These are phyloP conservation scores for Paedocypris micromegethes DNA, from an alignment of 2,797 vertebrate species.

Conservation along the genomic window DNA sequence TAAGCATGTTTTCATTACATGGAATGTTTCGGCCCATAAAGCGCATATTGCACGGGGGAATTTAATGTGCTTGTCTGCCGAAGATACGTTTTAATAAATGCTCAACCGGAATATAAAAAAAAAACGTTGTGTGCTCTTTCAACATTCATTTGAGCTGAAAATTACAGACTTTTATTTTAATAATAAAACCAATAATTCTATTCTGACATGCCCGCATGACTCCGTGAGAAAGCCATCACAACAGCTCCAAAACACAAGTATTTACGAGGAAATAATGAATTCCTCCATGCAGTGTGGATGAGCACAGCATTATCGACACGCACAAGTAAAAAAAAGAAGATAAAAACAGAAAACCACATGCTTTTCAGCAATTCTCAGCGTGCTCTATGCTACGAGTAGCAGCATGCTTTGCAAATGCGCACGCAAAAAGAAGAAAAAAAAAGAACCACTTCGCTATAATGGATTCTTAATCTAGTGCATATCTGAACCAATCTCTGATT, in stretches of 20 bases:
- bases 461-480: slow-evolving; percentile 14
- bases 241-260: background rate
- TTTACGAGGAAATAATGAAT: background rate
- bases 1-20: slow-evolving; percentile 28
- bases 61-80: slow-evolving; percentile 5
- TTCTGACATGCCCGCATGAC: background rate
- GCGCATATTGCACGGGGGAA: slow-evolving; percentile 17
- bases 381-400: slow-evolving; percentile 5
- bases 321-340: slow-evolving; percentile 2
- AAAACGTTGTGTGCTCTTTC: slow-evolving; percentile 6
- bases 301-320: slow-evolving; percentile 1
- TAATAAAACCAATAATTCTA: slow-evolving; percentile 3
- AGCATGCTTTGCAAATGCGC: slow-evolving; percentile 21
- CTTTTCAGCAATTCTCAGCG: background rate
- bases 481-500: slow-evolving; percentile 45
- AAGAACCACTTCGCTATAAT: slow-evolving; percentile 18
- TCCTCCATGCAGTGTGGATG: background rate
- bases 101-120: slow-evolving; percentile 4
- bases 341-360: slow-evolving; percentile 8
- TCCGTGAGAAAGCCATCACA: slow-evolving; percentile 3
- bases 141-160: slow-evolving; percentile 22
- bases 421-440: background rate
- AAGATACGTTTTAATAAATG: background rate
- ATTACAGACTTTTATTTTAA: slow-evolving; percentile 8
- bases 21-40: slow-evolving; percentile 14